Evolutionary conservation across 2,797 vertebrate species (phyloP).

Genomic region (Zenarchopterus dispar): DNA sequence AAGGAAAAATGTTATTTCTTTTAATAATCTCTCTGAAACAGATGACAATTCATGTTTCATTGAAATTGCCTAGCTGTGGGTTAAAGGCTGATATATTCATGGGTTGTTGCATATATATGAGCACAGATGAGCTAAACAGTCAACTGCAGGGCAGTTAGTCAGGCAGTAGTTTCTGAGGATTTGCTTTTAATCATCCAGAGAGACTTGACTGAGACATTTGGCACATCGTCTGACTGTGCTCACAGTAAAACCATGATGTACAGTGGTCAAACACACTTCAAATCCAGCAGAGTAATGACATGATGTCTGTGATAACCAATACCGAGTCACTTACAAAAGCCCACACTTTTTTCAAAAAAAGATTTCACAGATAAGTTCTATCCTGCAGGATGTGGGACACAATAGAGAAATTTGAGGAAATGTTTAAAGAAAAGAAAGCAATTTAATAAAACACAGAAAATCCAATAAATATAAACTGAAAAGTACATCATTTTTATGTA

Average conservation of each 20-base stretch:
- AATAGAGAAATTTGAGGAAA: too few species aligned
- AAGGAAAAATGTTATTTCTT: conserved; percentile 52
- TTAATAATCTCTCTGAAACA: conserved; percentile 76
- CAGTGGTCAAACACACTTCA: conserved; percentile 4
- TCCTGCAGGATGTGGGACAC: too few species aligned
- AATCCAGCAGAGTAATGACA: not conserved
- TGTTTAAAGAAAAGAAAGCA: too few species aligned
- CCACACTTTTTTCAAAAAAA: not conserved
- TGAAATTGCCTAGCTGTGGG: conserved; percentile 66
- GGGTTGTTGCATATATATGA: conserved; percentile 60
- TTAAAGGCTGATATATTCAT: conserved; percentile 72
- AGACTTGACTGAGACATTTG: conserved; percentile 17
- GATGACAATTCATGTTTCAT: conserved; percentile 67
- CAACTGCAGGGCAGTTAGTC: conserved; percentile 36
- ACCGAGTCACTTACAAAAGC: not conserved
- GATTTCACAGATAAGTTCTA: not conserved
- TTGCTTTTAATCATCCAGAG: conserved; percentile 45
- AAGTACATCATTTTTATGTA: too few species aligned
- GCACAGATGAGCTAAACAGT: conserved; percentile 57
- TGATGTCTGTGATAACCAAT: not conserved
- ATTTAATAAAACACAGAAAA: too few species aligned
- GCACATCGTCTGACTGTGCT: conserved; percentile 8
- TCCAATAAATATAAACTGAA: too few species aligned
- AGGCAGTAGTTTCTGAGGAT: conserved; percentile 24
- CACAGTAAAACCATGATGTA: conserved; percentile 1